Conservation (phyloP, 2,113 vertebrate genomes). For the Rhinolophus ferrumequinum region DNA sequence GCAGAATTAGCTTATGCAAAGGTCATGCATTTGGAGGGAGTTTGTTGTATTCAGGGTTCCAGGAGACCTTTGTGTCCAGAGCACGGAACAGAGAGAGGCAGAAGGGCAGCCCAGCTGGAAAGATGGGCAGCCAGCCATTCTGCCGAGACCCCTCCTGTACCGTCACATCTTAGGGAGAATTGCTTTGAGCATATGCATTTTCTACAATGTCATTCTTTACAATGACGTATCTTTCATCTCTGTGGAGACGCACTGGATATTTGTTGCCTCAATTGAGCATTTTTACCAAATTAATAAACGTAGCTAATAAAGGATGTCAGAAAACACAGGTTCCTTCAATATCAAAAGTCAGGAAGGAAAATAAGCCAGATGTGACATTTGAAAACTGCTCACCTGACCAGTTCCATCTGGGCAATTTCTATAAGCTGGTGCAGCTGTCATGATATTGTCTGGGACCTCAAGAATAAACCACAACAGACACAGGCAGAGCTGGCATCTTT, state of each 20-base stretch:
- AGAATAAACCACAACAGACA: neutral
- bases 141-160: rapidly evolving
- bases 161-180: neutral
- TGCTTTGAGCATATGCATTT: neutral
- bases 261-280: neutral
- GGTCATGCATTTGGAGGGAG: rapidly evolving
- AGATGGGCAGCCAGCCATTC: rapidly evolving
- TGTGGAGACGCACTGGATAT: neutral
- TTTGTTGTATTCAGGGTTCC: neutral
- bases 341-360: constrained; percentile 12
- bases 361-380: neutral
- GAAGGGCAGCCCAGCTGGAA: neutral
- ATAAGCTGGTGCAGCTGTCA: neutral
- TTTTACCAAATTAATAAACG: neutral
- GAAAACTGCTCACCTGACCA: neutral
- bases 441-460: neutral
- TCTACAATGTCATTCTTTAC: neutral
- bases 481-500: neutral
- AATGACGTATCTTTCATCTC: neutral
- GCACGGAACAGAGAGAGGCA: neutral
- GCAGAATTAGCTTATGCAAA: rapidly evolving
- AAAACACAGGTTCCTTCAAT: neutral
- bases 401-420: neutral
- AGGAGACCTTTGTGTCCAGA: neutral
- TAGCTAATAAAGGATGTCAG: neutral